phyloP scores from a whole-genome alignment of 2,888 invertebrate genomes.

The Drosophila melanosoma region DNA sequence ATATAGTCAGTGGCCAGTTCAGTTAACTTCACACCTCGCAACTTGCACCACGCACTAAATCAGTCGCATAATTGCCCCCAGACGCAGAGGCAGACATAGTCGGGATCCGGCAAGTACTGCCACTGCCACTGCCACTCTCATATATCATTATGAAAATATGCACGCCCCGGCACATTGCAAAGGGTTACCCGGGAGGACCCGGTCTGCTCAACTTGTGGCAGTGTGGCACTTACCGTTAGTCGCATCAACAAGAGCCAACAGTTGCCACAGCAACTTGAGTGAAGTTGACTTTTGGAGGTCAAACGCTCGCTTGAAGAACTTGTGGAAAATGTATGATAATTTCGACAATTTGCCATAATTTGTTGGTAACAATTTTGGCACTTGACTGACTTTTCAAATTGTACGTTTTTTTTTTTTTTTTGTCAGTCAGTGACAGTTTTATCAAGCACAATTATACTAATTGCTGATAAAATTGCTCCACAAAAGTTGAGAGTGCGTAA shows the following conservation, averaged over 20 bases:
- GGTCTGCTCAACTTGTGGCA: constrained; percentile 25
- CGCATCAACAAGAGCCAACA: constrained; percentile 40
- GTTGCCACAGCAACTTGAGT: constrained; percentile 49
- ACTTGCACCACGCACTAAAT: constrained; percentile 72
- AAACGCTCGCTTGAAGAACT: constrained; percentile 55
- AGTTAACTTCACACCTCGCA: constrained; percentile 75
- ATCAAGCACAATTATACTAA: constrained; percentile 16
- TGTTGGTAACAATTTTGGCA: not conserved
- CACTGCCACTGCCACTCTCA: constrained; percentile 52
- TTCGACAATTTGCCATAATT: constrained; percentile 40
- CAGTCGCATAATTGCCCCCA: constrained; percentile 73
- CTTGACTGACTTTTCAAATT: constrained; percentile 41
- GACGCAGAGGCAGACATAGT: constrained; percentile 3
- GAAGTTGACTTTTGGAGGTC: constrained; percentile 64
- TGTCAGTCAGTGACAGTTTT: not conserved
- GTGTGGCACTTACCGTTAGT: constrained; percentile 43
- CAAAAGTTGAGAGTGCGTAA: constrained; percentile 29
- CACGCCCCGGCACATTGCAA: constrained; percentile 60
- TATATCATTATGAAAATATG: constrained; percentile 73
- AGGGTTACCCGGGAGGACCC: constrained; percentile 40
- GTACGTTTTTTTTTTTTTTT: not conserved
- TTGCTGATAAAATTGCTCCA: constrained; percentile 30
- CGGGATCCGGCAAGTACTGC: constrained; percentile 40
- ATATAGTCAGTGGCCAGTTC: constrained; percentile 30
- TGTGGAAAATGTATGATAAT: constrained; percentile 46